Percentiles rank a stretch among this genome's conserved stretches.
Evolutionary conservation across 2,888 invertebrate species (phyloP).

Genomic region (Rhaphigaster nebulosa): DNA sequence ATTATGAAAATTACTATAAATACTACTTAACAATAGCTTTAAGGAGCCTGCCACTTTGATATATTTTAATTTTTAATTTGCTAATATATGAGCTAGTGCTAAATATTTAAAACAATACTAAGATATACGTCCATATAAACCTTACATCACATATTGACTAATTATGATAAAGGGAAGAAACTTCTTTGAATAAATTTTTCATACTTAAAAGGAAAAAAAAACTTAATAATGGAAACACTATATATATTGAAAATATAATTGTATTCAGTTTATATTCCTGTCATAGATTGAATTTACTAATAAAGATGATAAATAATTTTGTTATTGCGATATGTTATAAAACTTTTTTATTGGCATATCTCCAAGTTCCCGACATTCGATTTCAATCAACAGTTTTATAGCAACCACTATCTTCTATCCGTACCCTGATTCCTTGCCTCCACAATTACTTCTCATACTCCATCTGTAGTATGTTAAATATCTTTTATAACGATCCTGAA

Average conservation of each 20-base stretch:
- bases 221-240: too few species aligned
- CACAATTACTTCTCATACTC: too few species aligned
- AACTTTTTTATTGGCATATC: too few species aligned
- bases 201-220: too few species aligned
- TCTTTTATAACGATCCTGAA: too few species aligned
- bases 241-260: background rate
- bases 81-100: background rate
- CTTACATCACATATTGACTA: background rate
- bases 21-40: background rate
- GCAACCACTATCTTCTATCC: too few species aligned
- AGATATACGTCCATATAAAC: background rate
- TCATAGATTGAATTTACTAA: background rate
- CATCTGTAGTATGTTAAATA: too few species aligned
- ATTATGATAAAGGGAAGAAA: background rate
- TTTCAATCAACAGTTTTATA: too few species aligned
- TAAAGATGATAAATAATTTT: background rate
- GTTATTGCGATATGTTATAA: too few species aligned
- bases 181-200: constrained; percentile 19
- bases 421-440: too few species aligned
- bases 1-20: background rate
- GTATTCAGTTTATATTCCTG: background rate
- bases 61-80: background rate
- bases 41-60: background rate
- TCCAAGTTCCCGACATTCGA: too few species aligned
- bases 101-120: background rate